Base-by-base conservation (phyloP, 23 tunicate genomes). In the Styela clava region DNA sequence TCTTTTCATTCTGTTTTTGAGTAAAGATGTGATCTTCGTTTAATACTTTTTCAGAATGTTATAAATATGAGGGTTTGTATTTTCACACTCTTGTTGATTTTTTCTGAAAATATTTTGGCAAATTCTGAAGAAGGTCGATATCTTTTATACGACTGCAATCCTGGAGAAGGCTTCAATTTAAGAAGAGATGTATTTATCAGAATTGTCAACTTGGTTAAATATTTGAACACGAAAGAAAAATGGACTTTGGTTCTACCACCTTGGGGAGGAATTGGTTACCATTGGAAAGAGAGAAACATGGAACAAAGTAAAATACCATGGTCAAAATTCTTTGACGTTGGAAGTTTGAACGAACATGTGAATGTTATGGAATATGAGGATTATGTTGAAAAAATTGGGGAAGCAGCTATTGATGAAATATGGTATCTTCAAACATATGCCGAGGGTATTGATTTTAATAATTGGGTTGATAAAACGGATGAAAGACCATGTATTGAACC, bases 201-300 rank as follows among this genome's bases (percentile, higher is more conserved):
- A 72, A 86, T 95, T 35, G 96, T 96, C 26, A 95, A 95, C 72
- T 62, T 95, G 79, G 92, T 95, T 1, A 83, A 86, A 30, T 64
- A 63, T 63, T 34, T 79, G 12, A 79, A 27, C 35, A 63, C 73
- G 16, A 79, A 63, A 74, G 64, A 83, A 21, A 89, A 95, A 33
- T 95, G 99, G 99, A 89, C 88, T 22, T 63, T 95, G 36, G 99
- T 95, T 37, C 79, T 95, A 44, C 99, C 99, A n/a, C 96, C 99
- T 25, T 95, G 99, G 99, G 99, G 99, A 26, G 79, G 99, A 68
- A 95, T 95, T 26, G 91, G 99, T 3, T 95, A 89, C 64, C 99
- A 95, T 69, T 95, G 99, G 99, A 89, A 86, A 74, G 99, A 95
- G 32, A 67, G 73, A 36, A 86, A 84, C 44, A 73, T 95, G 89